A percentile compares a stretch with the other conserved stretches of the same genome.
phyloP scores from a whole-genome alignment of 30 jellyfish, hydroid and myxozoan species.

The Aurelia sp. region DNA sequence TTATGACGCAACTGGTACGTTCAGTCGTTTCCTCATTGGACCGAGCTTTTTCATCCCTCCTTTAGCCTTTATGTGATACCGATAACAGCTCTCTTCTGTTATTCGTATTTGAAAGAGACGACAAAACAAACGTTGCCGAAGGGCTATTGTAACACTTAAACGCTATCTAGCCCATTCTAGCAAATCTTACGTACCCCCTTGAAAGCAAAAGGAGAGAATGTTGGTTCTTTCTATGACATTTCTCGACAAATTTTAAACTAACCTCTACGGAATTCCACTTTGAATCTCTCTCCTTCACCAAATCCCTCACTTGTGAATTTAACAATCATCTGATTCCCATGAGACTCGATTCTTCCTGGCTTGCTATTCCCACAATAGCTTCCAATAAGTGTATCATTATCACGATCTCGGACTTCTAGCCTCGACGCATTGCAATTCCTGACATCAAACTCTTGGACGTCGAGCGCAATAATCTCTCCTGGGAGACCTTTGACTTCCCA shows the following conservation, averaged over 20 bases:
- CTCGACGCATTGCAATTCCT: conserved; percentile 75
- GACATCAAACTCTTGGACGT: conserved; percentile 80
- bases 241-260: background rate
- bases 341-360: conserved; percentile 85
- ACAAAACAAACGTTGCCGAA: too few relatives aligned
- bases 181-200: too few relatives aligned
- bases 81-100: too few relatives aligned
- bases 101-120: too few relatives aligned
- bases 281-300: conserved; percentile 82
- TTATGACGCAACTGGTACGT: too few relatives aligned
- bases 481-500: conserved; percentile 95
- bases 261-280: conserved; percentile 87
- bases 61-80: too few relatives aligned
- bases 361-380: conserved; percentile 77
- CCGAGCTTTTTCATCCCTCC: too few relatives aligned
- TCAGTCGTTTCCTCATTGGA: too few relatives aligned
- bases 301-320: conserved; percentile 78
- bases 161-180: too few relatives aligned
- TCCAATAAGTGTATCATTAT: conserved; percentile 77
- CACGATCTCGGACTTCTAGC: conserved; percentile 82
- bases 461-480: conserved; percentile 82
- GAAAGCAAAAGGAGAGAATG: too few relatives aligned
- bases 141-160: too few relatives aligned
- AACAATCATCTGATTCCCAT: conserved; percentile 78
- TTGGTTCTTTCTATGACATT: too few relatives aligned